Evolutionary conservation across 2,113 vertebrate genomes (phyloP), one percentile per base, ranked within the genome.

Genomic region (Octodon degus): DNA sequence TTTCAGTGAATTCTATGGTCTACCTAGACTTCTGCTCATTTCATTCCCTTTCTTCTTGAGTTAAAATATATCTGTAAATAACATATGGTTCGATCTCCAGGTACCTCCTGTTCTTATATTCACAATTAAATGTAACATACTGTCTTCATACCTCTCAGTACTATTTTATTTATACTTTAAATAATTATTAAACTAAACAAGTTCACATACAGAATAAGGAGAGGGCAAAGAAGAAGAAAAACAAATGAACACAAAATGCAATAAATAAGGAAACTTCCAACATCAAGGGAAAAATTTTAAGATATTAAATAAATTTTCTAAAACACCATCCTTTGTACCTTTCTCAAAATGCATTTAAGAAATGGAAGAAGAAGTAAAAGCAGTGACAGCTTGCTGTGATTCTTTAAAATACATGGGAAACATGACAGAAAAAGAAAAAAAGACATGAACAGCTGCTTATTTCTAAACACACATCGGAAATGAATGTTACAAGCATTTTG

Each of bases 401-500:
- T 60, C 27, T 88, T 88, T 88, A 43, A 89, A 89, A 37, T 67
- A 7, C 27, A 27, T 27, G 12, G 43, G 7, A 17, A 58, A 90
- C 87, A 90, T 37, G 19, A 72, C 27, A 93, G 68, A 70, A 74
- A 30, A 7, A 55, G 2, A 37, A 27, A 80, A 24, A 47, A 60
- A 7, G 34, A 16, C 43, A 90, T 11, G 70, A 89, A 27, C 0
- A 76, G 30, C 25, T 55, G 14, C 32, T 89, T 58, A 17, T 47
- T 83, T 96, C 37, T 53, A 72, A 96, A 79, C 67, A 10, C 5
- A 60, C 72, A 70, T 12, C 34, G 55, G 43, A 95, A 83, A 92
- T 86, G 16, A 84, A 37, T 37, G 11, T 43, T 90, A 27, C 40
- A 67, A 43, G 3, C 60, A 8, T 68, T 87, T 60, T 50, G 79